A percentile compares a stretch with the other conserved stretches of the same genome.
Evolutionary conservation across 2,797 vertebrate genomes (phyloP).

Genomic region (Psittacula echo): DNA sequence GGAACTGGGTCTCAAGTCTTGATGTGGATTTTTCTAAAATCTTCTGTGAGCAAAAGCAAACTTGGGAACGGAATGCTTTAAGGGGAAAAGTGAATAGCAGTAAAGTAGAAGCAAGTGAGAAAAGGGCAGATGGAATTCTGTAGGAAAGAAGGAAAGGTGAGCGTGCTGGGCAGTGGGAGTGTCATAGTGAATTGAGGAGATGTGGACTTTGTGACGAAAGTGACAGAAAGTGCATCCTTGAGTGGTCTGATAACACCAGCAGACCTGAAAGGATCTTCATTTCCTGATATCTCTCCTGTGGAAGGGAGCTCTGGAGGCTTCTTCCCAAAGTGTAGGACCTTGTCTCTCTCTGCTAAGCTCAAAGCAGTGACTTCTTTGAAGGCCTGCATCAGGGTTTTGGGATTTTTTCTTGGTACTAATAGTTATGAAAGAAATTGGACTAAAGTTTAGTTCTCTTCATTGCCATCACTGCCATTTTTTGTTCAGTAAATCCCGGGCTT

Average conservation of each 20-base stretch:
- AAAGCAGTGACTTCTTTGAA: background rate
- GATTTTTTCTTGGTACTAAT: background rate
- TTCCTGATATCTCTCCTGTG: background rate
- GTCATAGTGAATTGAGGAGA: background rate
- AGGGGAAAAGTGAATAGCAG: background rate
- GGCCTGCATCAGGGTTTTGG: background rate
- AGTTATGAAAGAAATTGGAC: background rate
- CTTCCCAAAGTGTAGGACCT: background rate
- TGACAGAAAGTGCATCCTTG: background rate
- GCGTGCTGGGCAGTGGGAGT: rapidly evolving
- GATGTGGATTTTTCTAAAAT: background rate
- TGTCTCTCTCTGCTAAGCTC: background rate
- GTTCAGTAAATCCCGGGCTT: background rate
- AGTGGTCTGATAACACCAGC: background rate
- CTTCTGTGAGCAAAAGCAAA: background rate
- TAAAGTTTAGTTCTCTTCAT: background rate
- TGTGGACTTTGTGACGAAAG: background rate
- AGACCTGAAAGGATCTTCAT: background rate
- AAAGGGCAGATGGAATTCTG: background rate
- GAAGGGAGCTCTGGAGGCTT: background rate
- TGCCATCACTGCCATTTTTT: background rate
- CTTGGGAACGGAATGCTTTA: background rate
- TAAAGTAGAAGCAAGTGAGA: background rate
- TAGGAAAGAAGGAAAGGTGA: background rate
- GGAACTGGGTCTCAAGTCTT: background rate